phyloP scores from a whole-genome alignment of 1,140 invertebrate genomes.

The Conus betulinus region DNA sequence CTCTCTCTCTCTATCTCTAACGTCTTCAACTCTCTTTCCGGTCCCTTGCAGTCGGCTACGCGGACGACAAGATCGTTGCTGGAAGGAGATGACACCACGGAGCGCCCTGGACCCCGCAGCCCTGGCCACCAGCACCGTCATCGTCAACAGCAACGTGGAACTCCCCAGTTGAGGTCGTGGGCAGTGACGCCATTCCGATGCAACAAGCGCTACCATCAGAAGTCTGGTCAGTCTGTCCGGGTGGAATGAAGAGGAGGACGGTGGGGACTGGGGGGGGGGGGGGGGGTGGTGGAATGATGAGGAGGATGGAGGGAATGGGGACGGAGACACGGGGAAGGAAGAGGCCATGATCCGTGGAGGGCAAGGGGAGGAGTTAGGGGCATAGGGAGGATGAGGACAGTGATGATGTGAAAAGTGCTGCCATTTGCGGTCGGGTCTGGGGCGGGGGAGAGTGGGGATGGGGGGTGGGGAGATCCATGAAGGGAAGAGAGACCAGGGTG shows the following conservation, averaged over 20 bases:
- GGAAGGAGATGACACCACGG: constrained; percentile 59
- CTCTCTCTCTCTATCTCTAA: background rate
- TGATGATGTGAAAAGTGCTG: too few relatives aligned
- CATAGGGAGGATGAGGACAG: background rate
- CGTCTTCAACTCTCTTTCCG: background rate
- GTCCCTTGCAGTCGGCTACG: constrained; percentile 63
- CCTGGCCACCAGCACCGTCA: constrained; percentile 26
- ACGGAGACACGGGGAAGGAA: background rate
- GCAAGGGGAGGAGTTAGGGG: background rate
- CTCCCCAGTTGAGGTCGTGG: constrained; percentile 62
- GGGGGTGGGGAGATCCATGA: too few relatives aligned
- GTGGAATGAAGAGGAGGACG: too few relatives aligned
- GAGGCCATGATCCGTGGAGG: background rate
- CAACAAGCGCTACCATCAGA: constrained; percentile 44
- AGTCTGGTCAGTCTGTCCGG: constrained; percentile 32
- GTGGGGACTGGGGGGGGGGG: background rate
- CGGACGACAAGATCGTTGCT: constrained; percentile 63
- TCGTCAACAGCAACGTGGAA: constrained; percentile 47
- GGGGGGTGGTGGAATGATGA: background rate
- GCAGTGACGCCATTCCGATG: constrained; percentile 26
- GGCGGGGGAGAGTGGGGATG: too few relatives aligned
- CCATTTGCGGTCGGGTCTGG: too few relatives aligned
- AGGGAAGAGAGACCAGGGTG: too few relatives aligned
- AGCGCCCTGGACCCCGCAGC: background rate
- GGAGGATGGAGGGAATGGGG: background rate